These are phyloP conservation scores for Drosophila prolongata DNA, from an alignment of 2,888 invertebrate genomes.

Conservation along the genomic window DNA sequence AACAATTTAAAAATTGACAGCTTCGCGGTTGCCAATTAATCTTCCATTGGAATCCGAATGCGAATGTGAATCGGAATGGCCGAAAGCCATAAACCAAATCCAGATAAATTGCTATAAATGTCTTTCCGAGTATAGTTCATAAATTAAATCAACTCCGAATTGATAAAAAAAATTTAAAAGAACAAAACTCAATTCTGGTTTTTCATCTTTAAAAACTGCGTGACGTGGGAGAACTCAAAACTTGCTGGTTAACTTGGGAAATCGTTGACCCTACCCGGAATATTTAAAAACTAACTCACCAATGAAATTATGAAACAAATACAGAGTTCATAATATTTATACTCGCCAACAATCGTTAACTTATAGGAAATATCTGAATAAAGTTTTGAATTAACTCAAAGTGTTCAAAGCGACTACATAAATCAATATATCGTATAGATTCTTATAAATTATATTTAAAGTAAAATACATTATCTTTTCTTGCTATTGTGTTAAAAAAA, in stretches of 20 bases:
- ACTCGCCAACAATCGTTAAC: too few relatives aligned
- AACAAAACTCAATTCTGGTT: conserved; percentile 28
- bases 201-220: conserved; percentile 13
- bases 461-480: too few relatives aligned
- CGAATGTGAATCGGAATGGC: conserved; percentile 25
- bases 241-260: conserved; percentile 6
- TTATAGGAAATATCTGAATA: too few relatives aligned
- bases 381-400: too few relatives aligned
- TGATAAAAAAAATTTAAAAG: conserved; percentile 30
- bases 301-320: not conserved
- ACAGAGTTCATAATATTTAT: too few relatives aligned
- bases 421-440: too few relatives aligned
- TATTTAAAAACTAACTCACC: conserved; percentile 2
- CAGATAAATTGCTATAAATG: conserved; percentile 77
- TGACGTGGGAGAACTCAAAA: conserved; percentile 25
- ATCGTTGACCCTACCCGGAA: conserved; percentile 26
- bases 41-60: conserved; percentile 36
- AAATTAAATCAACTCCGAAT: conserved; percentile 63
- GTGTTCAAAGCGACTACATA: too few relatives aligned
- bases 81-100: conserved; percentile 51
- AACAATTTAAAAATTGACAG: conserved; percentile 69
- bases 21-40: conserved; percentile 63
- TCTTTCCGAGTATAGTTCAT: conserved; percentile 72
- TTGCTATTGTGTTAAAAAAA: too few relatives aligned
- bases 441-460: too few relatives aligned